phyloP scores from a whole-genome alignment of 2,797 vertebrate genomes.

The Parotocinclus haroldoi region DNA sequence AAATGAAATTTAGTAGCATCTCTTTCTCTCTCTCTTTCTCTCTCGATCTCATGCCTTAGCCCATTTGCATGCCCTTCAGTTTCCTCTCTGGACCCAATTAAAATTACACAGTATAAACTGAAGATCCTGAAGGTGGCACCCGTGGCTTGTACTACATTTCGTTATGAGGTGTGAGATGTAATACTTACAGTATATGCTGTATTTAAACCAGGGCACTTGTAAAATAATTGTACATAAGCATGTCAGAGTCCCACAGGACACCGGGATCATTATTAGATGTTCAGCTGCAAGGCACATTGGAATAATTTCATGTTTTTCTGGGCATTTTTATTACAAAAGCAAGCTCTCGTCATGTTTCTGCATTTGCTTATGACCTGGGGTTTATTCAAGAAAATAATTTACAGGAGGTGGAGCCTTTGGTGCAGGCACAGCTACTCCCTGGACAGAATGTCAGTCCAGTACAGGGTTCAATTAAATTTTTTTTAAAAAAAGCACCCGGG shows the following conservation, averaged over 20 bases:
- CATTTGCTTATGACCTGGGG: not conserved
- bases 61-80: conserved; percentile 38
- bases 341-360: not conserved
- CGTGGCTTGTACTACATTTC: conserved; percentile 40
- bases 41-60: not conserved
- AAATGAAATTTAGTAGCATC: conserved; percentile 32
- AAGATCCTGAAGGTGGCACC: conserved; percentile 50
- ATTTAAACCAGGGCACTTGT: conserved; percentile 18
- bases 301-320: conserved; percentile 21
- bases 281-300: not conserved
- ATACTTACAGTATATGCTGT: conserved; percentile 31
- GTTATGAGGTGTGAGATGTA: conserved; percentile 22
- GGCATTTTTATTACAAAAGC: conserved; percentile 1
- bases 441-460: too few species aligned
- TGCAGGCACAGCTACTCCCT: too few species aligned
- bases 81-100: conserved; percentile 65
- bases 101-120: conserved; percentile 58
- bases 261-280: conserved; percentile 16
- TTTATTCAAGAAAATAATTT: conserved; percentile 1
- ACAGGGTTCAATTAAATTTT: too few species aligned
- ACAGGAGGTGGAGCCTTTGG: too few species aligned
- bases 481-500: too few species aligned
- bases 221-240: conserved; percentile 20
- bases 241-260: conserved; percentile 24
- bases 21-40: conserved; percentile 12